phyloP scores from a whole-genome alignment of 2,113 vertebrate species.

The Scopus umbretta region DNA sequence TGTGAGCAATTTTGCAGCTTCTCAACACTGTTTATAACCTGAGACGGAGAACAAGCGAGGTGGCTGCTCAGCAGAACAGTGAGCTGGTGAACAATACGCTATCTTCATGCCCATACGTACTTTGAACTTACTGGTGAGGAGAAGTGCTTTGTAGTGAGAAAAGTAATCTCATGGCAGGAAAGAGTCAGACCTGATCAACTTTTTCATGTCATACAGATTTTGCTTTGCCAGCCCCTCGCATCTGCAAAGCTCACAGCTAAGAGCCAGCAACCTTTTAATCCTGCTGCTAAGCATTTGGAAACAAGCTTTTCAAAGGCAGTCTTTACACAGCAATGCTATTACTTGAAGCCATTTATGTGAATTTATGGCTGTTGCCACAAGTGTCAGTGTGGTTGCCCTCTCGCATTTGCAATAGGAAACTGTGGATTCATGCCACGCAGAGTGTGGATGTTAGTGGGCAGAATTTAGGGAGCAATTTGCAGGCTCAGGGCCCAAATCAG shows the following conservation, averaged over 20 bases:
- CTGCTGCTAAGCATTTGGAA: constrained; percentile 46
- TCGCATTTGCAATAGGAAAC: neutral
- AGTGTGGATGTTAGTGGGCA: neutral
- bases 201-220: constrained; percentile 59
- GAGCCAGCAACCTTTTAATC: constrained; percentile 52
- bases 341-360: constrained; percentile 19
- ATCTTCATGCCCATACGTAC: constrained; percentile 45
- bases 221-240: constrained; percentile 50
- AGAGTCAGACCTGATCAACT: constrained; percentile 55
- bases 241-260: constrained; percentile 32
- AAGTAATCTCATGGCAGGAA: constrained; percentile 51
- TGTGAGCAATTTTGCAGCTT: constrained; percentile 35
- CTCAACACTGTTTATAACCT: constrained; percentile 38
- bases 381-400: neutral
- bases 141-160: constrained; percentile 61
- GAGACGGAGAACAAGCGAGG: neutral
- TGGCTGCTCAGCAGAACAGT: constrained; percentile 36
- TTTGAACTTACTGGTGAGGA: constrained; percentile 50
- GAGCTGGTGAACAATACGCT: constrained; percentile 38
- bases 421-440: neutral
- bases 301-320: constrained; percentile 27
- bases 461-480: neutral
- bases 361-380: neutral
- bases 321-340: constrained; percentile 6
- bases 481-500: neutral